Conservation (phyloP, 2,888 invertebrate genomes). For the Rugalucina vietnamica region DNA sequence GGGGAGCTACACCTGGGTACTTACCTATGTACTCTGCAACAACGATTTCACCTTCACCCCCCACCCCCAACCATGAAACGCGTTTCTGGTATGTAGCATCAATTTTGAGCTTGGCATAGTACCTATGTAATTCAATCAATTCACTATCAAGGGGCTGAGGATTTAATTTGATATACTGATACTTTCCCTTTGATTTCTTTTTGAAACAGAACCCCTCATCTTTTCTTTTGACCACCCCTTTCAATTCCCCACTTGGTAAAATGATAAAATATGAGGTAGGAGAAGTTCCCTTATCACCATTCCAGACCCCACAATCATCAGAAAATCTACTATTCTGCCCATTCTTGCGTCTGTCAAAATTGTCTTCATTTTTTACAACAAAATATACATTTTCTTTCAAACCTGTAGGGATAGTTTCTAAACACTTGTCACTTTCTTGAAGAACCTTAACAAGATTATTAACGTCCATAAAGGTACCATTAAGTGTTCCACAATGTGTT, state of each 20-base stretch:
- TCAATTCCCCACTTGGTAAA: slow-evolving; percentile 21
- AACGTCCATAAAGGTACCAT: no score
- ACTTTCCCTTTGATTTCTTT: slow-evolving; percentile 8
- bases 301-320: slow-evolving; percentile 3
- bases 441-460: no score
- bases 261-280: neutral
- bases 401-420: neutral
- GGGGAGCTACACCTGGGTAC: slow-evolving; percentile 13
- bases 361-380: neutral
- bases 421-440: neutral
- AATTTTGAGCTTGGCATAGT: slow-evolving; percentile 27
- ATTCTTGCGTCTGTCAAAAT: neutral
- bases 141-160: slow-evolving; percentile 12
- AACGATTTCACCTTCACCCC: neutral
- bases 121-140: slow-evolving; percentile 20
- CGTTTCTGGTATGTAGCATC: slow-evolving; percentile 11
- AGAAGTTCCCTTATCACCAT: neutral
- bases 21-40: slow-evolving; percentile 27
- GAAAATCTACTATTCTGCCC: neutral
- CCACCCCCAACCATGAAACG: neutral
- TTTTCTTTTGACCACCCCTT: neutral
- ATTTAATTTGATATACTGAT: neutral
- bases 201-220: neutral
- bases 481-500: no score
- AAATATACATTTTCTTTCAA: neutral